These are phyloP conservation scores for Rana temporaria DNA, from an alignment of 2,113 vertebrate species.

Conservation along the genomic window DNA sequence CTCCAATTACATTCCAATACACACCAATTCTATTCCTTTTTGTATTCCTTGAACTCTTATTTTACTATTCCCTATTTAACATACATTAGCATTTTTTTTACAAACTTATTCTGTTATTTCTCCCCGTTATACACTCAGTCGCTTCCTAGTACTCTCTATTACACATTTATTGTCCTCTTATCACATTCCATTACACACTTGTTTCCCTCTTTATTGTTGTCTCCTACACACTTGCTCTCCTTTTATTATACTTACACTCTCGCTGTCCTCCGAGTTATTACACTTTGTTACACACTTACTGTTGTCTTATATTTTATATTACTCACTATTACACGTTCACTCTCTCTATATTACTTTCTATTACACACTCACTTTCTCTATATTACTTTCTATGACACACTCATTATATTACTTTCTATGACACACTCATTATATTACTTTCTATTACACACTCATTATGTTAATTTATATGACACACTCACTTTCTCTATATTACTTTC, in stretches of 20 bases:
- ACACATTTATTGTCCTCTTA: too few relatives aligned
- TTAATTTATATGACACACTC: not conserved
- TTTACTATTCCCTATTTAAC: too few relatives aligned
- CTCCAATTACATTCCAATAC: not conserved
- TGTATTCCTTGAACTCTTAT: too few relatives aligned
- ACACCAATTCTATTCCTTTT: too few relatives aligned
- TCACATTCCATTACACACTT: not conserved
- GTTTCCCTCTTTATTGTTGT: too few relatives aligned
- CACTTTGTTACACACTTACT: not conserved
- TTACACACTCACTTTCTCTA: too few relatives aligned
- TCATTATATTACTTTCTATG: not conserved
- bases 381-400: not conserved
- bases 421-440: too few relatives aligned
- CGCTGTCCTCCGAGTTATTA: too few relatives aligned
- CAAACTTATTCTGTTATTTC: too few relatives aligned
- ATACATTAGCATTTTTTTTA: too few relatives aligned
- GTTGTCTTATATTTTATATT: not conserved
- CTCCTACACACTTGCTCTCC: too few relatives aligned
- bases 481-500: not conserved
- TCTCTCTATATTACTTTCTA: not conserved
- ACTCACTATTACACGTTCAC: not conserved
- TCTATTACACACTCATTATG: not conserved
- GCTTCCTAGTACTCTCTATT: too few relatives aligned
- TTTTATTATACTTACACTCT: not conserved
- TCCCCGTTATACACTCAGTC: not conserved